Base-by-base conservation (phyloP, 2,888 invertebrate genomes). In the Papilio gigon region DNA sequence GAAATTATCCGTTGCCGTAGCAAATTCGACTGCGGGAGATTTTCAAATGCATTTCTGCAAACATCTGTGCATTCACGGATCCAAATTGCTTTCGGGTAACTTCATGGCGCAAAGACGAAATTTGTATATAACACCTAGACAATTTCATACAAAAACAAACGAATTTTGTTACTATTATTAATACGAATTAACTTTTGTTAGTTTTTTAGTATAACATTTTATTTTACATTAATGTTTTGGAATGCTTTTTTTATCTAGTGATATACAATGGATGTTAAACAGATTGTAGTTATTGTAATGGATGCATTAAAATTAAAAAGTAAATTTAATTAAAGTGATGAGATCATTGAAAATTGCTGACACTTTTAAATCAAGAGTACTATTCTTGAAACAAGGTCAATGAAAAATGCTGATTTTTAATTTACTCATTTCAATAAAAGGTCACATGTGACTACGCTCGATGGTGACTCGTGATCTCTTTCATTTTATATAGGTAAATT, bases 21-120 rank as follows among this genome's bases (percentile, higher is more conserved):
- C 53, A 56, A 56, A 56, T 27, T 56, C 27, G 9, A 30, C n/a
- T 56, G 53, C 27, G 9, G 30, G 30, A 30, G 53, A 56, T 56
- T 56, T 56, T 56, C 30, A 56, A 56, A 56, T 56, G 53, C 30
- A 56, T 56, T 30, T 56, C 53, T 27, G 53, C 53, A 56, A 56
- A 27, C 53, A 56, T 56, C 53, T 27, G 53, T 56, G 53, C 30
- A 56, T 56, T 56, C 53, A 56, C 30, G 30, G 53, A 56, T 56
- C 30, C 30, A 56, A 56, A 56, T 56, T 56, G 53, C 53, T 56
- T 56, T 56, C 53, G n/a, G 14, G 27, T 53, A 53, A 53, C 27
- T 53, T 27, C 53, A n/a, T n/a, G 14, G 27, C 53, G 53, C n/a
- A 56, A 9, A 17, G 53, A 56, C 17, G 17, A 56, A 30, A 9